phyloP scores from a whole-genome alignment of 92 coral and sea anemone genomes.

The Epizoanthus ramosus region DNA sequence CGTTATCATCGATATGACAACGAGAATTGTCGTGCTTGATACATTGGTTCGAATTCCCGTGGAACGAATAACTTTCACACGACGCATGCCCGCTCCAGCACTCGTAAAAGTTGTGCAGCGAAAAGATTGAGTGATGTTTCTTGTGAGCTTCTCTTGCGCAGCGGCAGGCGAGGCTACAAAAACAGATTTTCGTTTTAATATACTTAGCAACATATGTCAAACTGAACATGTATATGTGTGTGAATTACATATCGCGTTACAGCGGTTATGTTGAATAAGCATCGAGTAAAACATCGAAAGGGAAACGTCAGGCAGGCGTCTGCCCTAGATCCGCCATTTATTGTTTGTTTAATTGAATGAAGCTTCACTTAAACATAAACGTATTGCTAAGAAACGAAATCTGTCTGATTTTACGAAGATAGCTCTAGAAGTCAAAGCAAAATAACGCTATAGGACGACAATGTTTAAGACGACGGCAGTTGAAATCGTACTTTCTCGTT shows the following conservation, averaged over 20 bases:
- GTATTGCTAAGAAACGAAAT: too few species aligned
- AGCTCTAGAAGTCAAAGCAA: too few species aligned
- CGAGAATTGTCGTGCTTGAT: background rate
- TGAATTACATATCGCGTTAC: background rate
- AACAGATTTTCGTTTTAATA: background rate
- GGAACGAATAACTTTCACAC: background rate
- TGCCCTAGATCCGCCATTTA: too few species aligned
- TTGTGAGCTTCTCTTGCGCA: conserved; percentile 2
- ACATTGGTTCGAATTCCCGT: background rate
- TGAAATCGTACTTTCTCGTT: too few species aligned
- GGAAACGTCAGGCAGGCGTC: too few species aligned
- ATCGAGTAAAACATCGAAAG: too few species aligned
- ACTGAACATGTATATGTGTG: background rate
- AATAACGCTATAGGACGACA: too few species aligned
- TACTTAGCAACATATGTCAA: background rate
- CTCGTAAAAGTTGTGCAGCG: background rate
- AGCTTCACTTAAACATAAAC: too few species aligned
- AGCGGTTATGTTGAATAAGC: too few species aligned
- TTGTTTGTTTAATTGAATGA: too few species aligned
- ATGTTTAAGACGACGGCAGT: too few species aligned
- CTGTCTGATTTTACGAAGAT: too few species aligned
- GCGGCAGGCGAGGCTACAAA: background rate
- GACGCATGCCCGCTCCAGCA: background rate
- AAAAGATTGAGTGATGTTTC: background rate
- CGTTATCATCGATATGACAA: background rate